Evolutionary conservation across 2,113 vertebrate genomes (phyloP).

Genomic region (Geothlypis trichas): DNA sequence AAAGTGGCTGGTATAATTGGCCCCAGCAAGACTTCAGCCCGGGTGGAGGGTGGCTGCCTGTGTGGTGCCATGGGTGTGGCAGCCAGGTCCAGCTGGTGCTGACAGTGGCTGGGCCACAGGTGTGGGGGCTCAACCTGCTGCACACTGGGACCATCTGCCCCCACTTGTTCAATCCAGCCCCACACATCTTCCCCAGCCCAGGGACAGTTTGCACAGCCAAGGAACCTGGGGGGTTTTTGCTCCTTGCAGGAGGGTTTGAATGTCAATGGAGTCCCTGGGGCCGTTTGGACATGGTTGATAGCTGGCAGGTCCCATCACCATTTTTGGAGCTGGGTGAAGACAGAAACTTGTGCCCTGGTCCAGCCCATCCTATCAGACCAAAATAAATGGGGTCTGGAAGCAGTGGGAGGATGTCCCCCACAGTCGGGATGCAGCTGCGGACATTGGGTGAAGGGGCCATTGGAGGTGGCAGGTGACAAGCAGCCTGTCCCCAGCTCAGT

Average conservation of each 20-base stretch:
- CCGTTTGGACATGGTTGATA: neutral
- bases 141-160: rapidly evolving
- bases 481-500: neutral
- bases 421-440: neutral
- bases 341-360: neutral
- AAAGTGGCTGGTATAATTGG: neutral
- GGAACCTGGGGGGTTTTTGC: neutral
- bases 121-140: neutral
- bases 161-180: neutral
- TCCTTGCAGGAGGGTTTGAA: neutral
- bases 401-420: neutral
- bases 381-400: rapidly evolving
- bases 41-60: neutral
- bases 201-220: neutral
- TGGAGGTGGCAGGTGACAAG: neutral
- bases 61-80: neutral
- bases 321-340: neutral
- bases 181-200: neutral
- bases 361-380: neutral
- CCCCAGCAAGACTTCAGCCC: neutral
- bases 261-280: neutral
- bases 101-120: rapidly evolving
- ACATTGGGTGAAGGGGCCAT: rapidly evolving
- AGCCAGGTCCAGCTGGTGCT: rapidly evolving
- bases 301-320: neutral